These are phyloP conservation scores for Drosophila diplacantha DNA, from an alignment of 2,888 invertebrate species.

Conservation along the genomic window DNA sequence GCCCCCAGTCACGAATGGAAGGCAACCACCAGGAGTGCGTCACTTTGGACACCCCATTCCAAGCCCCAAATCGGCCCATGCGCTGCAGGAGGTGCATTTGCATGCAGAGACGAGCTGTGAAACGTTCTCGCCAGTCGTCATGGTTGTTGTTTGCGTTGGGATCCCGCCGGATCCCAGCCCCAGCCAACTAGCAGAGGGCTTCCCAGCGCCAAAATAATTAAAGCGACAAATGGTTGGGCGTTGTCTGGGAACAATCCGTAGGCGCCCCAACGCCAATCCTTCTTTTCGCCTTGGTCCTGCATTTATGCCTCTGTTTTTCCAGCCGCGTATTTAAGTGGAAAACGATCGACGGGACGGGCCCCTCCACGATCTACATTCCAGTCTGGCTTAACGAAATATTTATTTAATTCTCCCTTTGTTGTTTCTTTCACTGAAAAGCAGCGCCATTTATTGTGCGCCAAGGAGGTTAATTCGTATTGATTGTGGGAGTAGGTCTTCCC, in stretches of 20 bases:
- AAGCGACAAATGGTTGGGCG: constrained; percentile 48
- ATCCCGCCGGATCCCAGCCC: constrained; percentile 14
- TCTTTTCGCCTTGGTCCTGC: constrained; percentile 32
- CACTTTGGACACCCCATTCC: constrained; percentile 8
- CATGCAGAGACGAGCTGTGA: constrained; percentile 32
- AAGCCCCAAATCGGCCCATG: neutral
- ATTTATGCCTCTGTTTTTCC: constrained; percentile 46
- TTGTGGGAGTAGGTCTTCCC: constrained; percentile 57
- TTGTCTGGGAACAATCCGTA: constrained; percentile 18
- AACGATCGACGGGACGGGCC: constrained; percentile 43
- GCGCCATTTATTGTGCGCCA: constrained; percentile 51
- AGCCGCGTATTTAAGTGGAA: constrained; percentile 62
- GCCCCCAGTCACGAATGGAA: constrained; percentile 1
- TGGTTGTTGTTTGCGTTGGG: constrained; percentile 19
- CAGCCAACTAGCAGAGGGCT: constrained; percentile 33
- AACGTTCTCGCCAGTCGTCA: constrained; percentile 30
- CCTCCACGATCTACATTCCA: constrained; percentile 4
- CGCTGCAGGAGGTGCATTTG: constrained; percentile 67
- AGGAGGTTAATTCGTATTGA: constrained; percentile 66
- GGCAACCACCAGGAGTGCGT: constrained; percentile 35
- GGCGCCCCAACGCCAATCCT: constrained; percentile 24
- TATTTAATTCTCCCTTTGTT: constrained; percentile 41
- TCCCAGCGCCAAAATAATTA: constrained; percentile 54
- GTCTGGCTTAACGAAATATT: constrained; percentile 53
- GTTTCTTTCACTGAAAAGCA: constrained; percentile 17